These are phyloP conservation scores for Saxicola maurus DNA, from an alignment of 2,797 vertebrate species.

Conservation along the genomic window DNA sequence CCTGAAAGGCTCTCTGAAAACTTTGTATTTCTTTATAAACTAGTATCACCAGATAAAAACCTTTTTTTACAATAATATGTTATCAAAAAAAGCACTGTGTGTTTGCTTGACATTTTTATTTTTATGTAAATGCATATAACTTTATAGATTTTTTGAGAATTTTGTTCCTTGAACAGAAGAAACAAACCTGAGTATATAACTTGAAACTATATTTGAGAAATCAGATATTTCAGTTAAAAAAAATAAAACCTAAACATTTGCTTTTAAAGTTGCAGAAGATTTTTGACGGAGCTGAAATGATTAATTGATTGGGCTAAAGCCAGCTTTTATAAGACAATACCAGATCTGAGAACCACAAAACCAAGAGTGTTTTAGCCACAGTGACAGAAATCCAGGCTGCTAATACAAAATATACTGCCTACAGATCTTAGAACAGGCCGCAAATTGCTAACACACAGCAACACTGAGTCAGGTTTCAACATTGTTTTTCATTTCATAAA, in stretches of 20 bases:
- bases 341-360: slow-evolving; percentile 15
- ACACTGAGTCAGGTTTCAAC: background rate
- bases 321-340: background rate
- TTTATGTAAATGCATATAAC: background rate
- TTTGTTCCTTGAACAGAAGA: background rate
- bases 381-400: background rate
- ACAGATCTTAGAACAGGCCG: background rate
- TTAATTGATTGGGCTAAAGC: background rate
- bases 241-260: background rate
- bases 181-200: background rate
- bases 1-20: background rate
- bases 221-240: background rate
- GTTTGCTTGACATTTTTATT: background rate
- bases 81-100: background rate
- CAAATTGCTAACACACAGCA: slow-evolving; percentile 10
- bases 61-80: background rate
- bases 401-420: slow-evolving; percentile 2
- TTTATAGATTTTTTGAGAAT: background rate
- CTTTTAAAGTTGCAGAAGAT: background rate
- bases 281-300: background rate
- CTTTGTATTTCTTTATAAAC: background rate
- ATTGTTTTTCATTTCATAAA: background rate
- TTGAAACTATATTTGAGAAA: background rate
- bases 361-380: background rate
- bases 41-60: background rate